Evolutionary conservation across 2,888 invertebrate genomes (phyloP).

Genomic region (Coremacera marginata): DNA sequence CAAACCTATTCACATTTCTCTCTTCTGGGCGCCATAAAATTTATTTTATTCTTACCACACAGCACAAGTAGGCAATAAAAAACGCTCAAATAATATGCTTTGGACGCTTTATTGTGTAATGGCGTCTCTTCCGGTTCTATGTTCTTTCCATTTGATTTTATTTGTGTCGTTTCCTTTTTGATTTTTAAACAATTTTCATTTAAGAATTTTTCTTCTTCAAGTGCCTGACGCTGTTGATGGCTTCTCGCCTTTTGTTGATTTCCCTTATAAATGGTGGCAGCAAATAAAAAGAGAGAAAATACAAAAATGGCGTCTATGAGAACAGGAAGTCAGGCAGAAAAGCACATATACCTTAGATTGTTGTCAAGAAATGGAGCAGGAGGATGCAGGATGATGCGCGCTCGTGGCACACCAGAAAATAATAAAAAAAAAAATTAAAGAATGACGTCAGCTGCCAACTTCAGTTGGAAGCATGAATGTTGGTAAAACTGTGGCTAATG

Average conservation of each 20-base stretch:
- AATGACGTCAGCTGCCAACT: too few relatives aligned
- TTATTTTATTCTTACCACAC: not conserved
- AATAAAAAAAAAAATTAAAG: not conserved
- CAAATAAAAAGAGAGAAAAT: too few relatives aligned
- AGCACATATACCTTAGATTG: not conserved
- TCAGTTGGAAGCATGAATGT: not conserved
- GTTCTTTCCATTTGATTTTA: not conserved
- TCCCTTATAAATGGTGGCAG: too few relatives aligned
- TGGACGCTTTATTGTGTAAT: not conserved
- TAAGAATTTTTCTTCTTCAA: not conserved
- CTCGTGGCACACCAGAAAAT: not conserved
- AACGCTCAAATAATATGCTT: not conserved
- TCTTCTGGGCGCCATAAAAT: not conserved
- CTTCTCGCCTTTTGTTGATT: not conserved
- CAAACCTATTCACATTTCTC: not conserved
- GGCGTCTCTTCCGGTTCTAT: not conserved
- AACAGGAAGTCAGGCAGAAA: slow-evolving; percentile 21
- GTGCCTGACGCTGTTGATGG: not conserved
- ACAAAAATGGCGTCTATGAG: slow-evolving; percentile 23
- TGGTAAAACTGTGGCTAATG: not conserved
- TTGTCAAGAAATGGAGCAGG: not conserved
- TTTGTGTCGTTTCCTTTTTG: not conserved
- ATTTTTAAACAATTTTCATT: not conserved
- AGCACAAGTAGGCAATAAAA: not conserved
- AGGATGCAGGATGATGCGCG: not conserved